Conservation (phyloP, 2,113 vertebrate species). For the Haemorhous mexicanus region DNA sequence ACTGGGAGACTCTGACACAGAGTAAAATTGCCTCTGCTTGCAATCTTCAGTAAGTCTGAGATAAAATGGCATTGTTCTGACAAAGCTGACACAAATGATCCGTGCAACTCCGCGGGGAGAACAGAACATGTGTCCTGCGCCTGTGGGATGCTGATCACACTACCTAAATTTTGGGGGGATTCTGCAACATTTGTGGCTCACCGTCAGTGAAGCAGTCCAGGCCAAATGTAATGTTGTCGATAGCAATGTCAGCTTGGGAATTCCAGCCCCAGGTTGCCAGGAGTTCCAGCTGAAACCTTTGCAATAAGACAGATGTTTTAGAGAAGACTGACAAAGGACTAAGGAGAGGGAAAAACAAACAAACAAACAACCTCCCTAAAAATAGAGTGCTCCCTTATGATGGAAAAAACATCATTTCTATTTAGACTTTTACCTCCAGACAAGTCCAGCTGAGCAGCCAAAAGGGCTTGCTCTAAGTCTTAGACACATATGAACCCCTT, state of each 20-base stretch:
- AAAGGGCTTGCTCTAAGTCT: neutral
- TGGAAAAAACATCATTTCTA: neutral
- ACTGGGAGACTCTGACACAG: neutral
- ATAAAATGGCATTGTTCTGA: neutral
- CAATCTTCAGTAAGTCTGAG: neutral
- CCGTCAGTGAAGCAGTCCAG: constrained; percentile 80
- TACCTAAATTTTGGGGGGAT: neutral
- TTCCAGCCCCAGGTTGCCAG: constrained; percentile 78
- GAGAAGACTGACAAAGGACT: neutral
- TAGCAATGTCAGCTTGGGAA: constrained; percentile 81
- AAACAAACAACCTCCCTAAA: neutral
- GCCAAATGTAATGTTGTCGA: constrained; percentile 84
- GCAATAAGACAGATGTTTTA: constrained; percentile 11
- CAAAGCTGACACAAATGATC: neutral
- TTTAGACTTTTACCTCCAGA: neutral
- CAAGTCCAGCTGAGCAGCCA: neutral
- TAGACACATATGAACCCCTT: neutral
- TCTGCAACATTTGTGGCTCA: constrained; percentile 50
- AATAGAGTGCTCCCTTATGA: neutral
- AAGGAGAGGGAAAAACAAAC: neutral
- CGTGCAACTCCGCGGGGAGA: neutral
- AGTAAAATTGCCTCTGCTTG: neutral
- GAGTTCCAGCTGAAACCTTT: constrained; percentile 82
- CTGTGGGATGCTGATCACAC: neutral
- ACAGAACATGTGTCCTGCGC: fast-evolving